Conservation (phyloP, 2,888 invertebrate species). For the Dendrolimus houi region DNA sequence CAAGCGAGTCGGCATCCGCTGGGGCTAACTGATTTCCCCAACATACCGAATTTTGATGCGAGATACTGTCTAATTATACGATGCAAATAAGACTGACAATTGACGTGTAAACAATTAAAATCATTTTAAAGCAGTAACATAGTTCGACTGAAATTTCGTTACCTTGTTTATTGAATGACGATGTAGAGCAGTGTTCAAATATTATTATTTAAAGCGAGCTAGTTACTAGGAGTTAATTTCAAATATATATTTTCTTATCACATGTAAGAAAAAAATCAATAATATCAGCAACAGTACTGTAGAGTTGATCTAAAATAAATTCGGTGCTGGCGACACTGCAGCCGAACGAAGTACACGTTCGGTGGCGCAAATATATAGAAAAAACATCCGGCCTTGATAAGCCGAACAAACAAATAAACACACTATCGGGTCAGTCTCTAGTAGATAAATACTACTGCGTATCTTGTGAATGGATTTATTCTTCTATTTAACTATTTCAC, state of each 20-base stretch:
- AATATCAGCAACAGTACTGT: constrained; percentile 52
- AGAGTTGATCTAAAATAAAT: constrained; percentile 63
- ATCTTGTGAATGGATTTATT: constrained; percentile 55
- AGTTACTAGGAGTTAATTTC: not conserved
- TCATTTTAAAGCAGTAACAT: not conserved
- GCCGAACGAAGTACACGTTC: constrained; percentile 57
- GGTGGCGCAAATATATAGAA: constrained; percentile 71
- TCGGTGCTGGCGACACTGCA: constrained; percentile 57
- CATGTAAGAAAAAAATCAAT: constrained; percentile 42
- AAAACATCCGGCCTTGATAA: constrained; percentile 76
- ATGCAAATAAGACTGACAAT: not conserved
- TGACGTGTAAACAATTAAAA: not conserved
- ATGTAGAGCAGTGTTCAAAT: not conserved
- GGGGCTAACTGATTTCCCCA: constrained; percentile 2
- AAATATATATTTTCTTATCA: constrained; percentile 31
- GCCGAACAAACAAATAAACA: constrained; percentile 71
- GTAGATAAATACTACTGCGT: constrained; percentile 65
- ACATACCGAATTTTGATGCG: not conserved
- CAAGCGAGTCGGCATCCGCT: not conserved
- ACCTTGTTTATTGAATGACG: not conserved
- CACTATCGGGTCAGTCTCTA: constrained; percentile 70
- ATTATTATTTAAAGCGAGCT: not conserved
- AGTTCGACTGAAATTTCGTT: not conserved
- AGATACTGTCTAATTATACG: not conserved
- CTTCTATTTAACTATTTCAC: constrained; percentile 35